These are phyloP conservation scores for Zootermopsis nevadensis DNA, from an alignment of 2,888 invertebrate species.

Conservation along the genomic window DNA sequence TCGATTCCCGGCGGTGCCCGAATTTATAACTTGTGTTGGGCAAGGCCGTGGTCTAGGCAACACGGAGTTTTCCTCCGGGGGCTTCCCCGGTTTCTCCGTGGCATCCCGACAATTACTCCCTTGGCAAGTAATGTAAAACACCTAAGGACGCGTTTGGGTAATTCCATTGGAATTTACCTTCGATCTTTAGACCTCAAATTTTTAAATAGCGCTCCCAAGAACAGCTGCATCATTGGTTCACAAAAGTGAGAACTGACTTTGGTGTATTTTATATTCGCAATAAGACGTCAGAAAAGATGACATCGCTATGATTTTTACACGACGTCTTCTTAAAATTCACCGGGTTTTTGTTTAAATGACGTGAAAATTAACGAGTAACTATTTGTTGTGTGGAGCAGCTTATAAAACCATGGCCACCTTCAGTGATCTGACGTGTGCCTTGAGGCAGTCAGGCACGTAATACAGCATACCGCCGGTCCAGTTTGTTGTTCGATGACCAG, in stretches of 20 bases:
- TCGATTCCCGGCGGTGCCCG: no score
- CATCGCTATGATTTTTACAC: background rate
- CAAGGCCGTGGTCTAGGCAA: no score
- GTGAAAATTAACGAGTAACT: background rate
- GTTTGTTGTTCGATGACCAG: background rate
- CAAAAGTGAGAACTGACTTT: background rate
- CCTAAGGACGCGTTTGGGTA: no score
- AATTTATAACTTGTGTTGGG: no score
- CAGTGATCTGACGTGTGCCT: background rate
- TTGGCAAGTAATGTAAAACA: no score
- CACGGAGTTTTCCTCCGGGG: no score
- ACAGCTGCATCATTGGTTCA: background rate
- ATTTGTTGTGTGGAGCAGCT: background rate
- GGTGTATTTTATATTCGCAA: constrained; percentile 6
- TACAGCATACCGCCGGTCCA: constrained; percentile 8
- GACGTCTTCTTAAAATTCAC: background rate
- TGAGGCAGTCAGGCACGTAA: constrained; percentile 12
- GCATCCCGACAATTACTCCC: no score
- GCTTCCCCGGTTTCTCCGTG: no score
- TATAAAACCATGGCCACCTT: constrained; percentile 12
- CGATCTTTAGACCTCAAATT: background rate
- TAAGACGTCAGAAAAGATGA: background rate
- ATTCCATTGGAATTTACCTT: no score
- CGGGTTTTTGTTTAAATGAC: background rate
- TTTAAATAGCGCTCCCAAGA: background rate